A percentile compares a stretch with the other conserved stretches of the same genome.
Conservation (phyloP, 2,888 invertebrate species). For the Leptopilina syphax region DNA sequence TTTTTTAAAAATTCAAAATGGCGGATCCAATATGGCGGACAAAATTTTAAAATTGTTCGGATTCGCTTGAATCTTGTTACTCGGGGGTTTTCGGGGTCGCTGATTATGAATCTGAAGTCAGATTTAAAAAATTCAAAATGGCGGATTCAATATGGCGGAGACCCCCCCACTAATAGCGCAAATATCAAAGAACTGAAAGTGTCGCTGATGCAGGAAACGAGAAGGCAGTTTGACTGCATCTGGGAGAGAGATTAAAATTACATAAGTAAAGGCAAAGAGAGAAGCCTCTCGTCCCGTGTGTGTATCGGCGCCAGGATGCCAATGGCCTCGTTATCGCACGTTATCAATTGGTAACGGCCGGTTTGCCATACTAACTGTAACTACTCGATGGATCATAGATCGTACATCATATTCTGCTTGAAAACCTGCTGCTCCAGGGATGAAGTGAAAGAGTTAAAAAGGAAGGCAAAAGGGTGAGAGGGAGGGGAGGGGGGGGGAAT, state of each 20-base stretch:
- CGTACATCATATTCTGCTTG: constrained; percentile 67
- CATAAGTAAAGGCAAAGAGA: background rate
- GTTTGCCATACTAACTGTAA: constrained; percentile 56
- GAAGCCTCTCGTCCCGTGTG: constrained; percentile 1
- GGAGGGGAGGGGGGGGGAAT: constrained; percentile 51
- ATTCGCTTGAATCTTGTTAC: no score
- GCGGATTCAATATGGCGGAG: no score
- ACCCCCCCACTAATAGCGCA: no score
- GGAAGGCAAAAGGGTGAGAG: no score
- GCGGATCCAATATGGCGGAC: no score
- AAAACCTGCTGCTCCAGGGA: constrained; percentile 59
- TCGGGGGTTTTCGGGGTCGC: no score
- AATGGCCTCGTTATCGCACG: constrained; percentile 67
- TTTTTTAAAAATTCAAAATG: no score
- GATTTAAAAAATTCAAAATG: no score
- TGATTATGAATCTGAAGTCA: no score
- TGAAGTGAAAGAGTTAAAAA: no score
- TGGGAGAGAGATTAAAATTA: constrained; percentile 20
- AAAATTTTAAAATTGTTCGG: no score
- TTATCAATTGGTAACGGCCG: constrained; percentile 69
- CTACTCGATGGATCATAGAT: constrained; percentile 65
- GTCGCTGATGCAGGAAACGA: constrained; percentile 14
- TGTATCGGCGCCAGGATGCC: constrained; percentile 54
- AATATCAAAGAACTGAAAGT: constrained; percentile 28
- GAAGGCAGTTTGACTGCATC: constrained; percentile 27